Base-by-base conservation (phyloP, 2,888 invertebrate genomes). In the Diaphora mendica region DNA sequence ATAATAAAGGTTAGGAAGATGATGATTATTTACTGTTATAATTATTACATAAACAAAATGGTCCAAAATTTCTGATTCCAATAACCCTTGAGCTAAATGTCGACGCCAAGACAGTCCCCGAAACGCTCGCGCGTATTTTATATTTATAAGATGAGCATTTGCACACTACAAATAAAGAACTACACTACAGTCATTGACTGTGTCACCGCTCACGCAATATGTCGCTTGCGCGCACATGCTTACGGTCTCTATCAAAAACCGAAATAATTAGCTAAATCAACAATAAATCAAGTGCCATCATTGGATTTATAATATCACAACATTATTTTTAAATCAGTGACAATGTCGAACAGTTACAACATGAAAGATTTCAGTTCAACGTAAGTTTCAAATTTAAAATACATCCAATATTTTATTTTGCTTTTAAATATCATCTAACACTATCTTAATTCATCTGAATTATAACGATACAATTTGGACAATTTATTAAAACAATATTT, bases 301-400 rank as follows among this genome's bases (percentile, higher is more conserved):
- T 73, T 77, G 83, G 77, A 81, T 80, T 80, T n/a, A 74, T 74
- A 20, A 15, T n/a, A 55, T 67, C 51, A 44, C 15, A 67, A 59
- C 26, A 70, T 48, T 64, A 71, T 35, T 72, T 44, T 65, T 42
- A 80, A 73, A 81, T 69, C 83, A 86, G 89, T 89, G 87, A 90
- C 83, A 82, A 95, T 95, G 95, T 81, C 94, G 71, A 91, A 95
- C 82, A 93, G 88, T 85, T 95, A 93, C 82, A 94, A 91, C 70
- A 94, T 95, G 95, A 95, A 94, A 90, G 94, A 95, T 73, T 95
- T 94, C 79, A 95, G 95, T 85, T 95, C 95, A 20, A 95, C 94
- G 95, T 95, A 88, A 95, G 95, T 94, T 83, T 73, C 42, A 5
- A 64, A 76, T 83, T 71, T 64, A 62, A n/a, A 67, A 23, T 77